phyloP scores from a whole-genome alignment of 2,888 invertebrate genomes.

The Lasioglossum morio region DNA sequence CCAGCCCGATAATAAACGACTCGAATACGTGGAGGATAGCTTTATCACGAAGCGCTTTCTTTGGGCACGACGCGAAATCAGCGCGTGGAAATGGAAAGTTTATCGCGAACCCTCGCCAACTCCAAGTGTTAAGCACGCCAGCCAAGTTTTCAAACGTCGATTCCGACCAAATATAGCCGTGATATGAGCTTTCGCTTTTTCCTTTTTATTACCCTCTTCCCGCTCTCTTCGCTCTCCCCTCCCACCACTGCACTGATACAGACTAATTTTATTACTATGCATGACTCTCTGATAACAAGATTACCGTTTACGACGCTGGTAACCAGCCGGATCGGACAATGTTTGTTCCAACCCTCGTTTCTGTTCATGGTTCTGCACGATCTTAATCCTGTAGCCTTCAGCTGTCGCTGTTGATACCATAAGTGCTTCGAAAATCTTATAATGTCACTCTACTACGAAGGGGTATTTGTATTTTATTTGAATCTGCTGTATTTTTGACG shows the following conservation, averaged over 20 bases:
- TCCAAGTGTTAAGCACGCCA: slow-evolving; percentile 47
- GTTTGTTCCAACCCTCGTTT: neutral
- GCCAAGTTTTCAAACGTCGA: slow-evolving; percentile 47
- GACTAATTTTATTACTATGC: slow-evolving; percentile 18
- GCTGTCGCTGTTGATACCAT: neutral
- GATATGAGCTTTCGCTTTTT: neutral
- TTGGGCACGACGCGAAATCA: slow-evolving; percentile 39
- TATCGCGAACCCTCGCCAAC: slow-evolving; percentile 57
- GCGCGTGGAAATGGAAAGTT: slow-evolving; percentile 70
- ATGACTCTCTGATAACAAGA: neutral
- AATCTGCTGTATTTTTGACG: too few relatives aligned
- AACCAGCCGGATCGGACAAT: neutral
- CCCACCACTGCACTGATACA: neutral
- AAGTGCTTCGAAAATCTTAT: neutral
- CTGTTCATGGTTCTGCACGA: neutral
- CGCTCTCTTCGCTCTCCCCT: too few relatives aligned
- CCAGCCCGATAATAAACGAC: slow-evolving; percentile 64
- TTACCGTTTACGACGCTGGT: neutral
- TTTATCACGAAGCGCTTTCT: slow-evolving; percentile 64
- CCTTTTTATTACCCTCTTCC: neutral
- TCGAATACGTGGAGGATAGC: slow-evolving; percentile 62
- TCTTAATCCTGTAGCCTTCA: neutral
- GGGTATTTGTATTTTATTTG: neutral
- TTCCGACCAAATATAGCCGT: slow-evolving; percentile 17
- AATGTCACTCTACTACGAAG: neutral